Evolutionary conservation across 1,140 invertebrate species (phyloP).

Genomic region (Belonocnema kinseyi): DNA sequence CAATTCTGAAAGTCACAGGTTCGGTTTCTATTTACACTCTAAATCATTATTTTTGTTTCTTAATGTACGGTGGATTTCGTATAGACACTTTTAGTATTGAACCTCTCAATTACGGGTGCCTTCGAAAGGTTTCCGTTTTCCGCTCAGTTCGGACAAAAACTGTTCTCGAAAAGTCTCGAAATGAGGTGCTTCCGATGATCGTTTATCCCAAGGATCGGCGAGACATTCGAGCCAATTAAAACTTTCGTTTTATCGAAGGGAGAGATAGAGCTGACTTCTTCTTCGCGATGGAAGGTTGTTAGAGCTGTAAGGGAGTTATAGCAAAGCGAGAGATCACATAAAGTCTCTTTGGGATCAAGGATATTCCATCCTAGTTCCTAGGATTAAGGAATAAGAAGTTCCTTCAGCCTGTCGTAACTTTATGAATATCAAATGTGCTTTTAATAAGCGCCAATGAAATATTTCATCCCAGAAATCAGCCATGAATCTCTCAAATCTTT

Average conservation of each 20-base stretch:
- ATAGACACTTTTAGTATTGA: background rate
- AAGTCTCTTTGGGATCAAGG: conserved; percentile 2
- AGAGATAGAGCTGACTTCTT: conserved; percentile 27
- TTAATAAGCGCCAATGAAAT: conserved; percentile 5
- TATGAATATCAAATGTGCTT: conserved; percentile 7
- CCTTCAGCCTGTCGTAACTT: conserved; percentile 3
- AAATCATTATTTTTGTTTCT: too few relatives aligned
- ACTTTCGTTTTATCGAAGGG: conserved; percentile 22
- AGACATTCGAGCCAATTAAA: conserved; percentile 29
- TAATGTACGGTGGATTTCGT: background rate
- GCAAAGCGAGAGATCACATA: conserved; percentile 4
- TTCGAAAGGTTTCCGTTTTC: conserved; percentile 6
- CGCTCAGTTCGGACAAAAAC: background rate
- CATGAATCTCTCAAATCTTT: background rate
- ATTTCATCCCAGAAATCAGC: background rate
- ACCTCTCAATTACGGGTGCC: background rate
- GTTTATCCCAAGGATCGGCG: conserved; percentile 15
- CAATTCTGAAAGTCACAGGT: too few relatives aligned
- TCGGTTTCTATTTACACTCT: too few relatives aligned
- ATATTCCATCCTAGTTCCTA: background rate
- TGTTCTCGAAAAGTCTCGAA: conserved; percentile 18
- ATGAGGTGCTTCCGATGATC: conserved; percentile 25
- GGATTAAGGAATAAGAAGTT: background rate
- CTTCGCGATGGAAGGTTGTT: conserved; percentile 16
- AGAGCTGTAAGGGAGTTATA: conserved; percentile 1